Conservation (phyloP, 2,888 invertebrate genomes). For the Leucophenga maculata region DNA sequence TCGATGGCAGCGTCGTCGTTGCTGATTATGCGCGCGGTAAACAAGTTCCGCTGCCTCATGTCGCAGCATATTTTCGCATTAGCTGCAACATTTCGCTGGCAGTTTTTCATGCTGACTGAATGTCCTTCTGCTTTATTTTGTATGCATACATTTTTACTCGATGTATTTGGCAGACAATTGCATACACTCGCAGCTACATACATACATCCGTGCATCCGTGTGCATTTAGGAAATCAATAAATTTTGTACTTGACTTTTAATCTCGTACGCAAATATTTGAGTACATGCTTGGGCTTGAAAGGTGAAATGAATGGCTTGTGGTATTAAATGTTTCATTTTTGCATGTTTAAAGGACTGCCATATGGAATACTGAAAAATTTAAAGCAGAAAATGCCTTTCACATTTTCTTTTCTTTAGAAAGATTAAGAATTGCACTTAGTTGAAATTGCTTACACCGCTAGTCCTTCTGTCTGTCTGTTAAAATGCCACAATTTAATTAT, state of each 20-base stretch:
- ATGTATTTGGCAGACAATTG: constrained; percentile 13
- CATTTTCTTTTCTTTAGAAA: no score
- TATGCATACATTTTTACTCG: constrained; percentile 10
- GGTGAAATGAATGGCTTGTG: no score
- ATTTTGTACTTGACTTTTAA: constrained; percentile 22
- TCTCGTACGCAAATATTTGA: not conserved
- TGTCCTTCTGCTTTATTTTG: not conserved
- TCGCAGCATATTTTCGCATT: not conserved
- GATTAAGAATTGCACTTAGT: no score
- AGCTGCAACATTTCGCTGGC: not conserved
- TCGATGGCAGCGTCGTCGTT: not conserved
- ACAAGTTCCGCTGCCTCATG: not conserved
- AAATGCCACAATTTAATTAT: no score
- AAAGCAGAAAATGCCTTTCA: no score
- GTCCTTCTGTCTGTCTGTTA: no score
- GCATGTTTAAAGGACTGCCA: no score
- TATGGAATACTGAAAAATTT: no score
- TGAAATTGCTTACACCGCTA: no score
- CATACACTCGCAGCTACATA: not conserved
- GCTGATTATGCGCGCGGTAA: constrained; percentile 6
- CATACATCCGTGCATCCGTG: constrained; percentile 9
- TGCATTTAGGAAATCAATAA: constrained; percentile 38
- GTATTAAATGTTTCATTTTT: no score
- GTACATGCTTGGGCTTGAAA: no score
- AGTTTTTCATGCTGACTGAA: constrained; percentile 9